Evolutionary conservation across 2,888 invertebrate species (phyloP).

Genomic region (Hipparchia sbordonii): DNA sequence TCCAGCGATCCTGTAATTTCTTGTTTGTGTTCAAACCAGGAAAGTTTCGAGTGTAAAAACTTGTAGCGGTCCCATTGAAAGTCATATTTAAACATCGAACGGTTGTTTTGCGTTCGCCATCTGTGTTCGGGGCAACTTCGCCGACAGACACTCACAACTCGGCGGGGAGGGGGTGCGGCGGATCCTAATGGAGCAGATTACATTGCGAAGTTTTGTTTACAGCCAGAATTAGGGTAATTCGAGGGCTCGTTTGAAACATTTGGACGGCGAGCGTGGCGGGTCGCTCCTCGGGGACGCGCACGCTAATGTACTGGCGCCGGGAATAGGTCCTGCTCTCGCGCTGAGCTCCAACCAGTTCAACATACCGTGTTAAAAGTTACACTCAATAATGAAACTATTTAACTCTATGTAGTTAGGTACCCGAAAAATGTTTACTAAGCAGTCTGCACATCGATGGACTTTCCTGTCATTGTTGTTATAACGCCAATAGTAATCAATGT

Average conservation of each 20-base stretch:
- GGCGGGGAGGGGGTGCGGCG: slow-evolving; percentile 3
- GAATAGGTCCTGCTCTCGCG: not conserved
- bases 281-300: not conserved
- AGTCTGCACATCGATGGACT: too few species aligned
- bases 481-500: too few species aligned
- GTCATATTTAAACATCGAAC: slow-evolving; percentile 8
- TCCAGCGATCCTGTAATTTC: not conserved
- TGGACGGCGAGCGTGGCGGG: slow-evolving; percentile 24
- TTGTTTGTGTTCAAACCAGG: not conserved
- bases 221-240: slow-evolving; percentile 28
- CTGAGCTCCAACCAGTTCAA: not conserved
- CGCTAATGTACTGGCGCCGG: not conserved
- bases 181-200: slow-evolving; percentile 30
- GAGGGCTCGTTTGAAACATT: slow-evolving; percentile 28
- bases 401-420: too few species aligned
- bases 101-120: not conserved
- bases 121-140: not conserved
- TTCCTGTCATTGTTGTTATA: too few species aligned
- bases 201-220: slow-evolving; percentile 33
- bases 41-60: slow-evolving; percentile 7
- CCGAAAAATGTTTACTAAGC: too few species aligned
- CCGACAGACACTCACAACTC: not conserved
- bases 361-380: not conserved
- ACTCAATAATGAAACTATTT: not conserved
- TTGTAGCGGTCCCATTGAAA: not conserved